A percentile compares a stretch with the other conserved stretches of the same genome.
Evolutionary conservation across 2,888 invertebrate species (phyloP).

Genomic region (Pachydiplax longipennis): DNA sequence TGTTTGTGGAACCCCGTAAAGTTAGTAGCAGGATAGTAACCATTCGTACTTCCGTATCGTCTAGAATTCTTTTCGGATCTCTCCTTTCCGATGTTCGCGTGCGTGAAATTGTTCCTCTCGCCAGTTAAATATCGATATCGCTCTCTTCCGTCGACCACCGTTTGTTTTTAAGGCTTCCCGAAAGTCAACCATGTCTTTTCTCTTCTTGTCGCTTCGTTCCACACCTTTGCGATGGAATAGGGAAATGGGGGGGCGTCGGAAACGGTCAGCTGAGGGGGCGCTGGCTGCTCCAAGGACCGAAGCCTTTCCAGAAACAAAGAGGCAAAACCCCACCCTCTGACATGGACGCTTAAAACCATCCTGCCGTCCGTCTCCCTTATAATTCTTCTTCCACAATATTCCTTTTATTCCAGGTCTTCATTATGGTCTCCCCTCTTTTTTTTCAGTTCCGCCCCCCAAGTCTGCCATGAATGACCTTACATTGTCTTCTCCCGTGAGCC

Average conservation of each 20-base stretch:
- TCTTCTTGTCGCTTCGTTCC: not conserved
- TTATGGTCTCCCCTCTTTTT: not conserved
- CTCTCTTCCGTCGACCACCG: not conserved
- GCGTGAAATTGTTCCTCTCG: too few relatives aligned
- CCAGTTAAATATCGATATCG: too few relatives aligned
- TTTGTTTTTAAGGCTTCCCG: not conserved
- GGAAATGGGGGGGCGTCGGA: not conserved
- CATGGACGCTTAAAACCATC: not conserved
- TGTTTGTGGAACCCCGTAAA: too few relatives aligned
- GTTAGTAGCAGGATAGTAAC: too few relatives aligned
- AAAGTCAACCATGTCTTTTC: not conserved
- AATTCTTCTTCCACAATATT: not conserved
- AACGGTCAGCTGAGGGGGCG: not conserved
- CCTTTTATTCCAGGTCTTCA: not conserved
- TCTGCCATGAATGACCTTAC: constrained; percentile 25
- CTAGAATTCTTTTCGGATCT: too few relatives aligned
- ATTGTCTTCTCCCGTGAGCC: not conserved
- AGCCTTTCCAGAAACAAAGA: not conserved
- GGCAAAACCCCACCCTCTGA: not conserved
- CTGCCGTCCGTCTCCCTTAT: not conserved
- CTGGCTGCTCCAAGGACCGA: not conserved
- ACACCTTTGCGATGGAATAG: not conserved
- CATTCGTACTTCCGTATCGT: too few relatives aligned
- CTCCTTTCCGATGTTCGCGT: too few relatives aligned
- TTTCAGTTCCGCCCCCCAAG: not conserved